These are phyloP conservation scores for Nerophis lumbriciformis DNA, from an alignment of 2,113 vertebrate species.

Conservation along the genomic window DNA sequence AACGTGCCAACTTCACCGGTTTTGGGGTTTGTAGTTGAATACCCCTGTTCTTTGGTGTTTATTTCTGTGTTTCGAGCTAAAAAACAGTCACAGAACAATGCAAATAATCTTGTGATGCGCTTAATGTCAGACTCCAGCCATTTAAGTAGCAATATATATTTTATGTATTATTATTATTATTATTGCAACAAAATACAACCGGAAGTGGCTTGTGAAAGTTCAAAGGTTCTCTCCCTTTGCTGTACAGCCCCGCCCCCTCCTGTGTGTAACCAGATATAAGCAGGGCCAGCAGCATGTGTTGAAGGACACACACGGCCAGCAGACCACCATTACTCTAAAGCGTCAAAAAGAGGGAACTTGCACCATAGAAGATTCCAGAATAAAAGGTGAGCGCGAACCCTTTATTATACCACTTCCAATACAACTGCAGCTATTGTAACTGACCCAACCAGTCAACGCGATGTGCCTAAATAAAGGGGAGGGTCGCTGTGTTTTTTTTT, in stretches of 20 bases:
- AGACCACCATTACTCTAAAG: not conserved
- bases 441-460: not conserved
- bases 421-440: too few species aligned
- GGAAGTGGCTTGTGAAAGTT: not conserved
- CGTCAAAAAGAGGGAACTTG: not conserved
- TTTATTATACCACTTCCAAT: too few species aligned
- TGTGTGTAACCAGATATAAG: slow-evolving; percentile 2
- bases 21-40: too few species aligned
- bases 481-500: not conserved
- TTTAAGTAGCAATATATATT: too few species aligned
- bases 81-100: too few species aligned
- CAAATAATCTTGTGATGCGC: too few species aligned
- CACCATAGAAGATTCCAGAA: slow-evolving; percentile 6
- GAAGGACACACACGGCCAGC: slow-evolving; percentile 25
- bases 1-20: too few species aligned
- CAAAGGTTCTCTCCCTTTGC: not conserved
- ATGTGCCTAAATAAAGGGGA: not conserved
- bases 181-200: not conserved
- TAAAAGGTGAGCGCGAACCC: slow-evolving; percentile 34
- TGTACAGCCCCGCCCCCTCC: not conserved
- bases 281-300: not conserved
- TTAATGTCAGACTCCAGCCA: too few species aligned
- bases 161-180: too few species aligned
- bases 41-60: too few species aligned
- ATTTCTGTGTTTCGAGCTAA: too few species aligned